Conservation (phyloP, 2,113 vertebrate species). For the Cacatua alba region DNA sequence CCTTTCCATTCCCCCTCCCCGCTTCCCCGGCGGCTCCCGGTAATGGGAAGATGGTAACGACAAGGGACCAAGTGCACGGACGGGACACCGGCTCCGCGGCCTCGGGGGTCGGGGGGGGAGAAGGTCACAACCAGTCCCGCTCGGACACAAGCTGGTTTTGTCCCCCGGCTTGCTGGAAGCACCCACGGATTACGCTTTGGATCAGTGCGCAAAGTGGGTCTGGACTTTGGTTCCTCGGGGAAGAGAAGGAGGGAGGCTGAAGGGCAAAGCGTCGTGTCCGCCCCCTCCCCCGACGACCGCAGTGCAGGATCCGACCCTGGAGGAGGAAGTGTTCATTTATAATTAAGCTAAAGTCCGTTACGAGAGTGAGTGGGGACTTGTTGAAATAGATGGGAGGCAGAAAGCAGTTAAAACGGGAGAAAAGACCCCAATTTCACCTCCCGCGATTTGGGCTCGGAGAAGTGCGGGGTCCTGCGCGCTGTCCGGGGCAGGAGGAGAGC, state of each 20-base stretch:
- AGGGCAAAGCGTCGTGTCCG: background rate
- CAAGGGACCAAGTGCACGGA: background rate
- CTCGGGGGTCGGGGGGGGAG: accelerated
- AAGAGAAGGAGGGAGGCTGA: background rate
- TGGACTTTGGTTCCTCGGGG: background rate
- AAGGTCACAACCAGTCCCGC: background rate
- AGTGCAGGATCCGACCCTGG: background rate
- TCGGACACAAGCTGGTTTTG: background rate
- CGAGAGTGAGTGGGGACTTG: accelerated
- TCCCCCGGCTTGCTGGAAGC: background rate
- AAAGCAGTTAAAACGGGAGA: background rate
- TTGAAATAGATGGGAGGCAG: background rate
- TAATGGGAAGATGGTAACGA: no score
- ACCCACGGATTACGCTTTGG: background rate
- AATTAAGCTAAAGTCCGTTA: background rate
- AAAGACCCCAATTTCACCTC: background rate
- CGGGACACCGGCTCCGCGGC: background rate
- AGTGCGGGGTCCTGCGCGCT: background rate
- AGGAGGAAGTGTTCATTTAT: background rate
- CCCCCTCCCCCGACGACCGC: no score
- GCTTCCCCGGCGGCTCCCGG: background rate
- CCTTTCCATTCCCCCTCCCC: background rate
- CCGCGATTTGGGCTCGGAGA: background rate
- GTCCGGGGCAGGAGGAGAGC: accelerated
- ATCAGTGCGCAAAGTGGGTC: background rate